Conservation (phyloP, 2,888 invertebrate genomes). For the Nezara viridula region DNA sequence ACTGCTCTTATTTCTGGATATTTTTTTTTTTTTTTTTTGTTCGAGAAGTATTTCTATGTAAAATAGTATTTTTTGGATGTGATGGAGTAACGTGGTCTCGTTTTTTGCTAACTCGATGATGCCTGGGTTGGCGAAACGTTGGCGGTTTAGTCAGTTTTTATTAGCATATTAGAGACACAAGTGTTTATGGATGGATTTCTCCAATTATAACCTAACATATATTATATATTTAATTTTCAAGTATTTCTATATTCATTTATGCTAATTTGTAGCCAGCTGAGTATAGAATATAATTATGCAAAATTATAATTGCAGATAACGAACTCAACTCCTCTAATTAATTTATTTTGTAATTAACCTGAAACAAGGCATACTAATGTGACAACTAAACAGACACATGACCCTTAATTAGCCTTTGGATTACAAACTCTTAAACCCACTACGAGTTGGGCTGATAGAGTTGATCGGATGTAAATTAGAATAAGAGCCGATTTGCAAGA, state of each 20-base stretch:
- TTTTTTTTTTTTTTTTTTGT: too few relatives aligned
- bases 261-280: background rate
- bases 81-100: too few relatives aligned
- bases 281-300: background rate
- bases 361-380: background rate
- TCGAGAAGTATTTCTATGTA: too few relatives aligned
- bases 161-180: too few relatives aligned
- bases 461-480: background rate
- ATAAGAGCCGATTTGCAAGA: background rate
- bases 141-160: too few relatives aligned
- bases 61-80: too few relatives aligned
- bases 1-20: too few relatives aligned
- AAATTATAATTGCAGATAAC: background rate
- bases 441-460: background rate
- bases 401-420: background rate
- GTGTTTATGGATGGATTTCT: too few relatives aligned
- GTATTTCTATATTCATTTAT: background rate
- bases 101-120: too few relatives aligned
- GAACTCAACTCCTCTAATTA: background rate
- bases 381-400: background rate
- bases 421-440: background rate
- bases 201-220: too few relatives aligned
- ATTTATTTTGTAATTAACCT: background rate
- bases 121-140: too few relatives aligned
- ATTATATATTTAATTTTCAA: too few relatives aligned